These are phyloP conservation scores for Aramus guarauna DNA, from an alignment of 2,113 vertebrate genomes.

Conservation along the genomic window DNA sequence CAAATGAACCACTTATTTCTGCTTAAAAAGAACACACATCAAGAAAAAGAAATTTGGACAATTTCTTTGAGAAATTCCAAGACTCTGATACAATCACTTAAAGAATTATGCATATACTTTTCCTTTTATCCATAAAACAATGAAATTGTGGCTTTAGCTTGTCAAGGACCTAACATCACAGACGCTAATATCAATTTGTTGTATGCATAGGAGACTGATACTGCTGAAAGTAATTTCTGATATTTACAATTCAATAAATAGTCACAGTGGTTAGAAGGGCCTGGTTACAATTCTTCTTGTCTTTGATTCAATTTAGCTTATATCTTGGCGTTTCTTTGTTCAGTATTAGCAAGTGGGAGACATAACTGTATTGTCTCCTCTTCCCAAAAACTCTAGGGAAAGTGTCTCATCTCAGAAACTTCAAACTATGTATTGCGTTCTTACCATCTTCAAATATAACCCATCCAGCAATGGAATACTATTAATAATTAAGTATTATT, in stretches of 20 bases:
- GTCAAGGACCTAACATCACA: not conserved
- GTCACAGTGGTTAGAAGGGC: not conserved
- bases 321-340: not conserved
- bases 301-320: not conserved
- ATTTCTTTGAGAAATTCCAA: not conserved
- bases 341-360: not conserved
- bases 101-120: not conserved
- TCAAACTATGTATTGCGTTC: not conserved
- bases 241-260: not conserved
- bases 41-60: not conserved
- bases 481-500: constrained; percentile 47
- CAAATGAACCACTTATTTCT: not conserved
- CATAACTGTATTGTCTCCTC: not conserved
- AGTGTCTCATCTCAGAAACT: not conserved
- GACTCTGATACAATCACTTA: not conserved
- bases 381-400: not conserved
- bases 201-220: not conserved
- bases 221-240: not conserved
- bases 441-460: not conserved
- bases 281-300: not conserved
- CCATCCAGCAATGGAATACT: not conserved
- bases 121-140: not conserved
- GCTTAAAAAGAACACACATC: not conserved
- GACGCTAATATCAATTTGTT: not conserved
- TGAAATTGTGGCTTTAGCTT: not conserved